These are phyloP conservation scores for Anser cygnoides DNA, from an alignment of 2,113 vertebrate genomes.

Conservation along the genomic window DNA sequence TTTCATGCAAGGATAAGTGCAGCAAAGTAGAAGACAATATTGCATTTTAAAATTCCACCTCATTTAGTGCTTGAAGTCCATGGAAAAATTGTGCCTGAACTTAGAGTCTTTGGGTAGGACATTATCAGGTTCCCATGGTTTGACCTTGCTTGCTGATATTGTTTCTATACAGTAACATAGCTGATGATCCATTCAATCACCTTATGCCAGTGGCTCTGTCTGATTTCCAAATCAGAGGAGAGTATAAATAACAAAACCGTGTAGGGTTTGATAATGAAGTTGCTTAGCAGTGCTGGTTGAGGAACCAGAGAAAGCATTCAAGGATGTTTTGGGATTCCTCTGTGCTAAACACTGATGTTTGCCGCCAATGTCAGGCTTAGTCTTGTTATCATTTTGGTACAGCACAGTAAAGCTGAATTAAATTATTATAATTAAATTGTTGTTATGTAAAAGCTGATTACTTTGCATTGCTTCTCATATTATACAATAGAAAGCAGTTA, in stretches of 20 bases:
- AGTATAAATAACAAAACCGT: not conserved
- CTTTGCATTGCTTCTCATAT: not conserved
- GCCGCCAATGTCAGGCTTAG: not conserved
- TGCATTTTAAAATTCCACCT: not conserved
- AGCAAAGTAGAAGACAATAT: not conserved
- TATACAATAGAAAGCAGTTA: slow-evolving; percentile 44
- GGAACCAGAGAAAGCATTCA: not conserved
- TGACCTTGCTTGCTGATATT: not conserved
- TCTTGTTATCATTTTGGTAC: slow-evolving; percentile 8
- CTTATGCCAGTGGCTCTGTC: not conserved
- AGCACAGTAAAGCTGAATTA: not conserved
- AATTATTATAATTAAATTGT: slow-evolving; percentile 44
- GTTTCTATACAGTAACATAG: not conserved
- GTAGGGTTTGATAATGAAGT: not conserved
- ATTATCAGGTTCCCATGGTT: not conserved
- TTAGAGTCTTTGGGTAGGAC: not conserved
- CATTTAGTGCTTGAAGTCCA: not conserved
- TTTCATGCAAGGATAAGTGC: not conserved
- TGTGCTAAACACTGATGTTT: not conserved
- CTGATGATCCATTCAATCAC: not conserved
- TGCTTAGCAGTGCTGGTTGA: not conserved
- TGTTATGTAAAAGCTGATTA: slow-evolving; percentile 13
- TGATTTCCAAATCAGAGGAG: not conserved
- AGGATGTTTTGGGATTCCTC: not conserved
- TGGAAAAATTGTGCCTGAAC: not conserved